These are phyloP conservation scores for Eupithecia subumbrata DNA, from an alignment of 2,888 invertebrate species.

Conservation along the genomic window DNA sequence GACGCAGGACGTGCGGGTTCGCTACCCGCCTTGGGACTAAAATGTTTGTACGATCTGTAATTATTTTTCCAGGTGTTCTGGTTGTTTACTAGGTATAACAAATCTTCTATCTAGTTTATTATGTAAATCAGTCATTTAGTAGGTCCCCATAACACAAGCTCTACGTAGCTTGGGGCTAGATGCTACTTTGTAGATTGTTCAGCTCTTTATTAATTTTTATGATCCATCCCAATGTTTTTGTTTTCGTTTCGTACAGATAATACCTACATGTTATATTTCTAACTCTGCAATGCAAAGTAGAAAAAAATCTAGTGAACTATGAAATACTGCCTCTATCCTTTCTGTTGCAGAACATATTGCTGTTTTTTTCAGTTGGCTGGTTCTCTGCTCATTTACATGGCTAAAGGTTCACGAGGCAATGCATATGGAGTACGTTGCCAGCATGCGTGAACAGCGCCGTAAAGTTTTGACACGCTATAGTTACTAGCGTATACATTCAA, in stretches of 20 bases:
- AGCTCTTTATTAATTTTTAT: too few species aligned
- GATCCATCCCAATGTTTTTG: not conserved
- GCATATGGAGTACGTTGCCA: not conserved
- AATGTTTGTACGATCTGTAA: too few species aligned
- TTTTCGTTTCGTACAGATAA: too few species aligned
- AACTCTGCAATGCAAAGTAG: not conserved
- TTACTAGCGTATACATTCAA: not conserved
- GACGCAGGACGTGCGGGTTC: too few species aligned
- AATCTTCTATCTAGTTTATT: too few species aligned
- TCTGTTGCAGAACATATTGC: not conserved
- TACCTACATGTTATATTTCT: not conserved
- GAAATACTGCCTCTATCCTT: not conserved
- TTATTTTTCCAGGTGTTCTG: too few species aligned
- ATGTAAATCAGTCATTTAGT: too few species aligned
- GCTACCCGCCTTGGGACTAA: too few species aligned
- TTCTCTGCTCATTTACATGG: constrained; percentile 3
- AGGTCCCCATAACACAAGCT: too few species aligned
- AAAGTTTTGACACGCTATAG: not conserved
- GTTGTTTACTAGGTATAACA: too few species aligned
- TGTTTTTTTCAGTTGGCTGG: not conserved
- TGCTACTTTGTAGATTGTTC: too few species aligned
- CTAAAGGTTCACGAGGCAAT: not conserved
- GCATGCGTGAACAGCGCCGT: not conserved
- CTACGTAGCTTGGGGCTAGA: too few species aligned
- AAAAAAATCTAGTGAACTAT: not conserved